phyloP scores from a whole-genome alignment of 1,140 invertebrate genomes.

The Platorchestia sp. region DNA sequence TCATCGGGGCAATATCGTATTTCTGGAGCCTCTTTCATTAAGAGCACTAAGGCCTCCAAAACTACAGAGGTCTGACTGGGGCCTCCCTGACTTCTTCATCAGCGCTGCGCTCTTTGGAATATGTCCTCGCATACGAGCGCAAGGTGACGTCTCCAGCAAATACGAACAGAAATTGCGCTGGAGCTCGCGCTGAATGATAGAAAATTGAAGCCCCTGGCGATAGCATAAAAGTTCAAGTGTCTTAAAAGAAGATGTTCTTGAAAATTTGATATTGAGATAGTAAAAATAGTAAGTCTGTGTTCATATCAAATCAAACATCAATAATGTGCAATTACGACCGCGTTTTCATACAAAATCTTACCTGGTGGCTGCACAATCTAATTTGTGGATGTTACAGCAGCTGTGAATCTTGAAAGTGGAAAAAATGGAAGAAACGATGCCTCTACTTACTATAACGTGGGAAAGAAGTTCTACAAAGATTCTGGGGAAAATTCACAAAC shows the following conservation, averaged over 20 bases:
- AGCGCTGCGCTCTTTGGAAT: not conserved
- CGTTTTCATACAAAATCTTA: not conserved
- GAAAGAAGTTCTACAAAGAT: too few species aligned
- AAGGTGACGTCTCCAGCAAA: not conserved
- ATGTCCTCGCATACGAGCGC: not conserved
- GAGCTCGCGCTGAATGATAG: not conserved
- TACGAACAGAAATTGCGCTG: not conserved
- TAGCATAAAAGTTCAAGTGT: not conserved
- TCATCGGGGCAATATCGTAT: constrained; percentile 10
- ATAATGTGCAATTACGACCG: not conserved
- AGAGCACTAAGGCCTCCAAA: not conserved
- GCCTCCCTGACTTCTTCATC: not conserved
- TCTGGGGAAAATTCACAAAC: too few species aligned
- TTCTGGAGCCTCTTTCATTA: not conserved
- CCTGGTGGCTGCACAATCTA: too few species aligned
- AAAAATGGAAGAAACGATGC: too few species aligned
- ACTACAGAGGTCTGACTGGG: not conserved
- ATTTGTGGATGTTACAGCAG: too few species aligned
- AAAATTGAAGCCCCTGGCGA: not conserved
- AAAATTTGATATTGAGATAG: not conserved
- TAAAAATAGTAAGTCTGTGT: not conserved
- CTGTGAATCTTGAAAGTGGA: too few species aligned
- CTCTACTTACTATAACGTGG: too few species aligned
- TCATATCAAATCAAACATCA: not conserved
- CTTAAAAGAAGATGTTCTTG: not conserved